Evolutionary conservation across 2,888 invertebrate species (phyloP).

Genomic region (Apeira syringaria): DNA sequence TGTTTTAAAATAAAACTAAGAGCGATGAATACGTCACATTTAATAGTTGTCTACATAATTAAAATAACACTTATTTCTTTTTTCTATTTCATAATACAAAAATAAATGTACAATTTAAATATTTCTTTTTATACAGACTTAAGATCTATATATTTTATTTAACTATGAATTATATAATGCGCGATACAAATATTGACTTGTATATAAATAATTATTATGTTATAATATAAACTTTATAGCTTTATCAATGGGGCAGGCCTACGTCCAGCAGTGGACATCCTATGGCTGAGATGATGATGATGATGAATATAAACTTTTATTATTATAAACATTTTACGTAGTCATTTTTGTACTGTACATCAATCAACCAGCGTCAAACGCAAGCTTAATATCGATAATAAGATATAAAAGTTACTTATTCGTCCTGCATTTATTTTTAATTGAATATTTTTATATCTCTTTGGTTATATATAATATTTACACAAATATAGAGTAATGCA

Average conservation of each 20-base stretch:
- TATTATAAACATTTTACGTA: background rate
- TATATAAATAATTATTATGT: background rate
- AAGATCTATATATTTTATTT: slow-evolving; percentile 7
- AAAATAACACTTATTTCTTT: slow-evolving; percentile 35
- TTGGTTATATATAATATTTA: slow-evolving; percentile 1
- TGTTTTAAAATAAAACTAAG: too few relatives aligned
- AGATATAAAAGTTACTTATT: too few relatives aligned
- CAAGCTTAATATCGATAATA: background rate
- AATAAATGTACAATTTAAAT: slow-evolving; percentile 51
- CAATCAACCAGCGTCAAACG: background rate
- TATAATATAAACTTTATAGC: too few relatives aligned
- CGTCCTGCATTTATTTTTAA: too few relatives aligned
- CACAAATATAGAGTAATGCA: background rate
- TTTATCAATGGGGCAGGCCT: too few relatives aligned
- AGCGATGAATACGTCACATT: slow-evolving; percentile 26
- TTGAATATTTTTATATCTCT: background rate
- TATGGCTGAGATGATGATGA: too few relatives aligned
- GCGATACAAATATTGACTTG: slow-evolving; percentile 11
- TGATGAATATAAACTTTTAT: too few relatives aligned
- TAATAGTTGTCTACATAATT: slow-evolving; percentile 37
- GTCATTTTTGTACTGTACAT: background rate
- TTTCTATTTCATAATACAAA: slow-evolving; percentile 52
- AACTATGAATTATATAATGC: background rate
- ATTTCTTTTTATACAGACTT: slow-evolving; percentile 27
- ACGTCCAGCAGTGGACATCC: too few relatives aligned